A percentile compares a stretch with the other conserved stretches of the same genome.
These are phyloP conservation scores for Sakesphorus luctuosus DNA, from an alignment of 2,113 vertebrate species.

Conservation along the genomic window DNA sequence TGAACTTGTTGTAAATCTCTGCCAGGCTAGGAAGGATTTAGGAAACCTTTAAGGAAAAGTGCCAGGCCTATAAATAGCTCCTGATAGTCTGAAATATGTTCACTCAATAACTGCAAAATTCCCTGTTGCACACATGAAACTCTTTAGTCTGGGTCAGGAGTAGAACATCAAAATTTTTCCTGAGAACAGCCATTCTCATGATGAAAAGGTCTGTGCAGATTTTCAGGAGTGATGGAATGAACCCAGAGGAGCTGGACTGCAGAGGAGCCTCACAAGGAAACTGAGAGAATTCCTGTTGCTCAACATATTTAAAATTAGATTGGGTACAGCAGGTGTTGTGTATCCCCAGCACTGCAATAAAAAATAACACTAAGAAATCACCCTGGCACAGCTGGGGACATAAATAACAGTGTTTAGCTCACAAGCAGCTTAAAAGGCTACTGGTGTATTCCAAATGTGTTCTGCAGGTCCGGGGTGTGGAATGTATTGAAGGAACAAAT, in stretches of 20 bases:
- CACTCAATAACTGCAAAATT: not conserved
- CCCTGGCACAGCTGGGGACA: not conserved
- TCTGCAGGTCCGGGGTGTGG: not conserved
- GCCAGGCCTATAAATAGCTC: not conserved
- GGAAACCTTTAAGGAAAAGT: not conserved
- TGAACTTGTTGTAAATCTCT: not conserved
- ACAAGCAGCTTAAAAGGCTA: not conserved
- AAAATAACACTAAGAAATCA: not conserved
- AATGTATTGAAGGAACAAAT: not conserved
- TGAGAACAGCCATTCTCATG: not conserved
- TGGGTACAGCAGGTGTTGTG: not conserved
- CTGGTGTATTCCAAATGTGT: not conserved
- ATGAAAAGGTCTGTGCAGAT: not conserved
- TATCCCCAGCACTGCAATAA: not conserved
- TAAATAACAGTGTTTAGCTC: not conserved
- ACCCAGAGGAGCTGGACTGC: not conserved
- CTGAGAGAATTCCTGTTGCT: not conserved
- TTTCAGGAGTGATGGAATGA: not conserved
- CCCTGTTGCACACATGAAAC: not conserved
- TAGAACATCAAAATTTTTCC: not conserved
- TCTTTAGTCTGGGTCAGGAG: not conserved
- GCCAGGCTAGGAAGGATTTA: not conserved
- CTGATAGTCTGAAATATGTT: not conserved
- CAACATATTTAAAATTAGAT: not conserved
- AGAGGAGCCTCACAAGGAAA: not conserved